Base-by-base conservation (phyloP, 2,888 invertebrate species). In the Axea sp. region DNA sequence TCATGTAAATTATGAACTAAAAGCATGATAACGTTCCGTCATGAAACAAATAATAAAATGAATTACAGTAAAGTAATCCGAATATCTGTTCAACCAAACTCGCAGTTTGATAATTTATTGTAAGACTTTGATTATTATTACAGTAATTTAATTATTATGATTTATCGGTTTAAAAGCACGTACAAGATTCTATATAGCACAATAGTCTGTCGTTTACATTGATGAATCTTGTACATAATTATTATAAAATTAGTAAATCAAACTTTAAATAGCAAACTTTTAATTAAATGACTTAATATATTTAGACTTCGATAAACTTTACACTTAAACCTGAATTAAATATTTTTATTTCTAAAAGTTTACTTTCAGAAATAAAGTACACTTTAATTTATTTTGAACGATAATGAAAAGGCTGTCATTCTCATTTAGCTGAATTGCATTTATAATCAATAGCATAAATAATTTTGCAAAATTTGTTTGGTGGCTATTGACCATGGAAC, bases 1-100 rank as follows among this genome's bases (percentile, higher is more conserved):
- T 64, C 41, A 53, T 64, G 37, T 53, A 64, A 64, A 43, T 43
- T 64, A 43, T 51, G 51, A 41, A 35, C 33, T 33, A 43, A 60
- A 64, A 11, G 28, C 15, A 6, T 6, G 28, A 43, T 35, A 53
- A 24, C 19, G 2, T 41, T 47, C 37, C 47, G 37, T 47, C 37
- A 5, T 19, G 8, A 37, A 28, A 28, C 37, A 47, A 59, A 45
- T 60, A 60, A 37, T 28, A 37, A 33, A 47, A 30, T 60, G 59
- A 60, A 12, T 35, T 60, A n/a, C n/a, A n/a, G n/a, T n/a, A n/a
- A n/a, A n/a, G n/a, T n/a, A n/a, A n/a, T n/a, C n/a, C n/a, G n/a
- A n/a, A n/a, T n/a, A n/a, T n/a, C n/a, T n/a, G n/a, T n/a, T n/a
- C n/a, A n/a, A n/a, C n/a, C n/a, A n/a, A n/a, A n/a, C n/a, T n/a